Conservation (phyloP, 2,797 vertebrate species). For the Hapalemur alaotrensis region DNA sequence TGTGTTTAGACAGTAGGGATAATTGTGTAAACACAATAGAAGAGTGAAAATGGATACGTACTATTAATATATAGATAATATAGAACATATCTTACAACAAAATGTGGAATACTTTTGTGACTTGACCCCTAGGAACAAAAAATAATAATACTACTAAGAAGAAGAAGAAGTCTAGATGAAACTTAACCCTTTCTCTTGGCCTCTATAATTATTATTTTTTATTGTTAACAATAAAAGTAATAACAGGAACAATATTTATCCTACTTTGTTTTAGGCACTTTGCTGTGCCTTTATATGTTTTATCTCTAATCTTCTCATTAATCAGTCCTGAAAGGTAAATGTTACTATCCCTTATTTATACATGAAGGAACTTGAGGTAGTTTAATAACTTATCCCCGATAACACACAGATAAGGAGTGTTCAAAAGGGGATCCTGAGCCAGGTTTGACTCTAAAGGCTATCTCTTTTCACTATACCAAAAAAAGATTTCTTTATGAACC, state of each 20-base stretch:
- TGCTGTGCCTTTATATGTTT: not conserved
- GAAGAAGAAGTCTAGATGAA: not conserved
- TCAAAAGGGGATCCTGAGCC: not conserved
- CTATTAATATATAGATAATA: not conserved
- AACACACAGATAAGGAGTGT: not conserved
- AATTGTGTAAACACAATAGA: not conserved
- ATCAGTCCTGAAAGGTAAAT: not conserved
- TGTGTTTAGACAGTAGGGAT: not conserved
- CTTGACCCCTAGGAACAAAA: not conserved
- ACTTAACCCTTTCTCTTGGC: not conserved
- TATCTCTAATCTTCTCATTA: not conserved
- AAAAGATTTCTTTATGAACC: not conserved
- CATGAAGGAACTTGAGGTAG: not conserved
- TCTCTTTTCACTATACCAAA: not conserved
- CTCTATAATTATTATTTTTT: not conserved
- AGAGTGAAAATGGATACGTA: not conserved
- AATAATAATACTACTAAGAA: not conserved
- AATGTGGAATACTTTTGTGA: not conserved
- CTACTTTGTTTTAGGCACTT: not conserved
- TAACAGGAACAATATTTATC: not conserved
- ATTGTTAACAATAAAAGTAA: not conserved
- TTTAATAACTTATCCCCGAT: not conserved
- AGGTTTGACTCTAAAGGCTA: not conserved
- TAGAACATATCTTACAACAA: not conserved
- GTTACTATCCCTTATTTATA: not conserved